Evolutionary conservation across 2,797 vertebrate genomes (phyloP).

Genomic region (Tapera naevia): DNA sequence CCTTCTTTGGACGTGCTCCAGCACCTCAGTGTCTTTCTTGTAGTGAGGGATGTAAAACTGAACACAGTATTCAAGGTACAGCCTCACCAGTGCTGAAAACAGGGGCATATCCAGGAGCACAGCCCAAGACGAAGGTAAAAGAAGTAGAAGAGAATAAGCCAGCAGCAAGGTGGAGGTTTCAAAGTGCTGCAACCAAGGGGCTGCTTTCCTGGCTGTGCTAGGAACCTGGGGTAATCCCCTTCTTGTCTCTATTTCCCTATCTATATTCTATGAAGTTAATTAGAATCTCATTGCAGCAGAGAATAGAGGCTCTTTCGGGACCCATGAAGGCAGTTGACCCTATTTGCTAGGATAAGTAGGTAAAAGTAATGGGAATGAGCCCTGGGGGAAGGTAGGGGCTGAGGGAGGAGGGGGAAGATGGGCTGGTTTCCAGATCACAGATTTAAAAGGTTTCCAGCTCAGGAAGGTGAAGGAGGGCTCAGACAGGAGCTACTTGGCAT

Average conservation of each 20-base stretch:
- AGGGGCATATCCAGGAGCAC: neutral
- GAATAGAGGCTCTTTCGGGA: neutral
- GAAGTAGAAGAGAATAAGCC: neutral
- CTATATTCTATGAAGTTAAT: neutral
- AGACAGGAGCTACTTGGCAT: neutral
- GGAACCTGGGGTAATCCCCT: neutral
- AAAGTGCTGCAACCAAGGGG: neutral
- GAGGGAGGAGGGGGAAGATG: neutral
- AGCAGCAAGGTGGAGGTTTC: neutral
- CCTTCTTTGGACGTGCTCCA: too few species aligned
- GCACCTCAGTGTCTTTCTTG: too few species aligned
- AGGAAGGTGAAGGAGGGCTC: neutral
- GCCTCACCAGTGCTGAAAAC: too few species aligned
- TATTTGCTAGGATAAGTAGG: slow-evolving; percentile 2
- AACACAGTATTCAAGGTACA: too few species aligned
- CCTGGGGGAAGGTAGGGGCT: neutral
- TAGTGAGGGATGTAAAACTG: too few species aligned
- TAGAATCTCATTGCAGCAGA: neutral
- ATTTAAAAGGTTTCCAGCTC: neutral
- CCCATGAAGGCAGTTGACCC: neutral
- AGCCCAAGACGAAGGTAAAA: neutral
- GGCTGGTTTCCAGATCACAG: neutral
- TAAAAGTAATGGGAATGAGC: slow-evolving; percentile 18
- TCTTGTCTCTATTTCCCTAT: neutral
- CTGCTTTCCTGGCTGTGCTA: neutral